Evolutionary conservation across 2,888 invertebrate species (phyloP), one percentile per base, ranked within the genome.

Genomic region (Crepidodera aurea): DNA sequence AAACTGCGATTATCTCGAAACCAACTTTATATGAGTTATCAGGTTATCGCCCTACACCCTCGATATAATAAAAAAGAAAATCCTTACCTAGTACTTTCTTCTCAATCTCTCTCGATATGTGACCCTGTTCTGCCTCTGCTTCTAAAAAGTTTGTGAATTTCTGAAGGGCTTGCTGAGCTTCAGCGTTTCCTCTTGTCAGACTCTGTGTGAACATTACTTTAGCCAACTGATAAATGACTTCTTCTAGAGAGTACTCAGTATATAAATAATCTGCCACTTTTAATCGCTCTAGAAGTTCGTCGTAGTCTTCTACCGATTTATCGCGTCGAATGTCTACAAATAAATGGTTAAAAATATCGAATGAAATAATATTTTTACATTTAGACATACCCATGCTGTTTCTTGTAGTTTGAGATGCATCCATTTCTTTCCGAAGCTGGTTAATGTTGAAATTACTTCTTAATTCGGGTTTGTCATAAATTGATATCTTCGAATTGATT

Each of bases 171-270:
- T 87, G 86, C 73, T 91, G 90, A 1, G 91, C 90, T 70, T 89
- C 87, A 7, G 84, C 82, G 46, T 89, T 89, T 40, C 90, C 90
- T 69, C 86, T 86, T 1, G 87, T 85, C 67, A 91, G 79, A 1
- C 90, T 90, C 75, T 91, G 90, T 0, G 89, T 86, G 79, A 92
- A 92, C 89, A 92, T 90, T 76, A 91, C 90, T 84, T 91, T 91
- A 16, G 91, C 91, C 51, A 92, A 82, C 72, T 91, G 91, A 76
- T 92, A 92, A 67, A 92, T 90, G 15, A 92, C 88, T 79, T 91
- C 91, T 78, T 91, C 91, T 57, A 92, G 82, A 0, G 89, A 88
- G 75, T 90, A 90, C 77, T 91, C 90, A 1, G 90, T 89, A 82
- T 90, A 90, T 5, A 90, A 82, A 54, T 87, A 87, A 73, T 90